These are phyloP conservation scores for Sigmodon hispidus DNA, from an alignment of 2,113 vertebrate species.

Conservation along the genomic window DNA sequence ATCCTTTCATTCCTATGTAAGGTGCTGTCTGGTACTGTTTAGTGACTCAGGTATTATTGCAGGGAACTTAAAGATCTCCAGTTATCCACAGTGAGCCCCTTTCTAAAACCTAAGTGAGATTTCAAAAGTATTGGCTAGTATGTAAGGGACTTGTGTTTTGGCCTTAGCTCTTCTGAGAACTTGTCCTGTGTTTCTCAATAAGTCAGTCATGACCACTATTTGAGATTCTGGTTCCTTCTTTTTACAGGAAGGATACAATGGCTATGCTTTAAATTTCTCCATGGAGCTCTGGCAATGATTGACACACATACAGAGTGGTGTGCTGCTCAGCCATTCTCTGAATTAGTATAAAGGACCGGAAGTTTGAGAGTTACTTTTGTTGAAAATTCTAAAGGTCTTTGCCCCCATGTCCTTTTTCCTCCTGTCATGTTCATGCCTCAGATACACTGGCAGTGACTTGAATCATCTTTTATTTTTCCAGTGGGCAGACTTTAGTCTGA, in stretches of 20 bases:
- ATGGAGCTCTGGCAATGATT: not conserved
- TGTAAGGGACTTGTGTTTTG: not conserved
- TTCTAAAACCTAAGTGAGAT: not conserved
- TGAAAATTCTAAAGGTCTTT: not conserved
- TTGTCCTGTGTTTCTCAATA: not conserved
- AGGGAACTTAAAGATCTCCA: not conserved
- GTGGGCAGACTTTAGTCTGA: not conserved
- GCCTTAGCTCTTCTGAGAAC: not conserved
- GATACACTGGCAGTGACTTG: not conserved
- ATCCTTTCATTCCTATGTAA: not conserved
- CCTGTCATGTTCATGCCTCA: not conserved
- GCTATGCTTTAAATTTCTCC: not conserved
- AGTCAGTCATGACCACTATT: not conserved
- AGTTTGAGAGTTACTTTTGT: slow-evolving; percentile 13
- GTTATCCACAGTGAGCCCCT: not conserved
- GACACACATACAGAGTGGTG: not conserved
- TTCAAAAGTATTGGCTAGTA: rapidly evolving
- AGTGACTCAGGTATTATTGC: not conserved
- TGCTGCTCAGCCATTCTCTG: not conserved
- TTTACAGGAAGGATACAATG: not conserved
- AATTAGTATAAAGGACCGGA: not conserved
- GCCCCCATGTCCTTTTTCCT: not conserved
- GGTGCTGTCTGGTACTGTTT: not conserved
- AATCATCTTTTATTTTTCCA: not conserved
- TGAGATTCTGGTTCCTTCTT: not conserved